phyloP scores from a whole-genome alignment of 2,797 vertebrate species.

The Dipus sagitta region DNA sequence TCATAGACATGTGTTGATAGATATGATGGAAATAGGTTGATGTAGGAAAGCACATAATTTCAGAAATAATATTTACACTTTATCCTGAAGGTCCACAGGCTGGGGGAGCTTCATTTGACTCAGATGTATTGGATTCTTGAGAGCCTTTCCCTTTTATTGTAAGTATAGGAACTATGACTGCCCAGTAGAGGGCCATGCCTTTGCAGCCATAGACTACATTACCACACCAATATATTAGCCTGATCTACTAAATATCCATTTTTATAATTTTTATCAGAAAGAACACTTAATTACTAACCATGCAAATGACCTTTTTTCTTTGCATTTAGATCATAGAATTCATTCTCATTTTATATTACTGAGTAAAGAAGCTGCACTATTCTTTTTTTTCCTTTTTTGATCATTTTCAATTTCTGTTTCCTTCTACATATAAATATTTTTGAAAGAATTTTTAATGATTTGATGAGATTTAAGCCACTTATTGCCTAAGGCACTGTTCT shows the following conservation, averaged over 20 bases:
- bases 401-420: conserved; percentile 66
- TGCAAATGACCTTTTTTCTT: background rate
- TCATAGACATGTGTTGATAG: background rate
- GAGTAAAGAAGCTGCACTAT: conserved; percentile 25
- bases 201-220: background rate
- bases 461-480: conserved; percentile 69
- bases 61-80: conserved; percentile 39
- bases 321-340: conserved; percentile 15
- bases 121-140: background rate
- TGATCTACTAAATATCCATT: background rate
- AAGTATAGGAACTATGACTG: background rate
- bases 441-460: conserved; percentile 73
- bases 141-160: background rate
- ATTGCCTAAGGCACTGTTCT: conserved; percentile 71
- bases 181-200: background rate
- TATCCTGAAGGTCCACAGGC: background rate
- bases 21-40: background rate
- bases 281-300: conserved; percentile 31
- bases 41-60: conserved; percentile 5
- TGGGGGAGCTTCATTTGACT: background rate
- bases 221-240: background rate
- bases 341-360: background rate
- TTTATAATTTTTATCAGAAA: conserved; percentile 26
- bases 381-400: conserved; percentile 47
- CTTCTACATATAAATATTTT: conserved; percentile 75